phyloP scores from a whole-genome alignment of 92 coral and sea anemone species.

The Parazoanthus swiftii region DNA sequence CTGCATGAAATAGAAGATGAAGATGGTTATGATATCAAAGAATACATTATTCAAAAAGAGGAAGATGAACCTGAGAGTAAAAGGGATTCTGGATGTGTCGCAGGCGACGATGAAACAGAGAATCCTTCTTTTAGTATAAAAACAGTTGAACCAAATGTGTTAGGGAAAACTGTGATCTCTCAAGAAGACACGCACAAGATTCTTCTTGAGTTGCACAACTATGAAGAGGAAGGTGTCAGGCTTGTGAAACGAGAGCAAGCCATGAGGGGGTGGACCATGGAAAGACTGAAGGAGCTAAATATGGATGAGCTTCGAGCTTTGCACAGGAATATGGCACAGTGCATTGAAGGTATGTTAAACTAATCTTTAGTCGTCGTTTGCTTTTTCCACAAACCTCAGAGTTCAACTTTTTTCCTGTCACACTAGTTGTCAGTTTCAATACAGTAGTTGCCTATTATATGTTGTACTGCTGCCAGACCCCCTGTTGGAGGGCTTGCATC shows the following conservation, averaged over 20 bases:
- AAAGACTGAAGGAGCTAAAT: constrained; percentile 67
- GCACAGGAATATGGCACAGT: constrained; percentile 72
- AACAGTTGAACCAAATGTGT: constrained; percentile 81
- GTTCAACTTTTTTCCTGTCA: not conserved
- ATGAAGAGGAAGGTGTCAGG: constrained; percentile 51
- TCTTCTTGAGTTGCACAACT: constrained; percentile 75
- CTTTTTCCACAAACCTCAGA: not conserved
- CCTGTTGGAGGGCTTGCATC: too few relatives aligned
- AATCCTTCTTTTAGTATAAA: constrained; percentile 84
- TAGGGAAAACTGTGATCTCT: constrained; percentile 68
- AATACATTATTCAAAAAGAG: constrained; percentile 78
- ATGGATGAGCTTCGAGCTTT: constrained; percentile 66
- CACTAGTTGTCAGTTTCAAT: too few relatives aligned
- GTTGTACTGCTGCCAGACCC: too few relatives aligned
- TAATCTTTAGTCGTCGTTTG: not conserved
- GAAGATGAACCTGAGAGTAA: constrained; percentile 83
- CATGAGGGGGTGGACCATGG: constrained; percentile 81
- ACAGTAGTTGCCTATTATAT: too few relatives aligned
- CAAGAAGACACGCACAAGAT: constrained; percentile 86
- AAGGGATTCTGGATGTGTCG: constrained; percentile 94
- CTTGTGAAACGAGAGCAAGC: constrained; percentile 45
- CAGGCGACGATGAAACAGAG: constrained; percentile 83
- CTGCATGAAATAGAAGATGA: constrained; percentile 78
- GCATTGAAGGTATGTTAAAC: constrained; percentile 73
- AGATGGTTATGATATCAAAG: constrained; percentile 90